Conservation (phyloP, 2,113 vertebrate genomes). For the Salvelinus sp. region DNA sequence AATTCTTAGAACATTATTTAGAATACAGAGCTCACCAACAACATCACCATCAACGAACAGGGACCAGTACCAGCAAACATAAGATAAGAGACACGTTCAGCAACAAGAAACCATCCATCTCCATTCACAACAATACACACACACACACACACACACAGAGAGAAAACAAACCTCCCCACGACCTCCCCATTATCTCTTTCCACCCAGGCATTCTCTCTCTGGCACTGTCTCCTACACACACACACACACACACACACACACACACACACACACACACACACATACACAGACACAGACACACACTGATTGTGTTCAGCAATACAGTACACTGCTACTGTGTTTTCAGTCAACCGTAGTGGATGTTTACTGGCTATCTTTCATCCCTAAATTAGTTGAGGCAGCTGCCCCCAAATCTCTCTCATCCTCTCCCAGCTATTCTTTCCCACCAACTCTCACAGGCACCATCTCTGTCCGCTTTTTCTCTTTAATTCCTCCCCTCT, state of each 20-base stretch:
- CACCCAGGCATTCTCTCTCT: conserved; percentile 63
- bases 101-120: conserved; percentile 20
- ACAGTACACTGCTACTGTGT: conserved; percentile 6
- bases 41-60: conserved; percentile 21
- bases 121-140: conserved; percentile 1
- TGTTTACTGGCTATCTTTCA: conserved; percentile 47
- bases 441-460: conserved; percentile 46
- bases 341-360: conserved; percentile 26
- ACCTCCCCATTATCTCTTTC: conserved; percentile 68
- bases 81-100: conserved; percentile 15
- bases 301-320: neutral
- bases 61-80: conserved; percentile 14
- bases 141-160: conserved; percentile 5
- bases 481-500: neutral
- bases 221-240: conserved; percentile 50
- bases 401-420: conserved; percentile 56
- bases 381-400: conserved; percentile 54
- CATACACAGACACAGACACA: conserved; percentile 11
- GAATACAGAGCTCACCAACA: neutral
- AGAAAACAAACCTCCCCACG: conserved; percentile 44
- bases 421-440: conserved; percentile 56
- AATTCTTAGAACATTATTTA: conserved; percentile 4
- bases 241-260: conserved; percentile 24
- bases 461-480: conserved; percentile 18
- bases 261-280: conserved; percentile 18